A percentile compares a stretch with the other conserved stretches of the same genome.
phyloP scores from a whole-genome alignment of 2,888 invertebrate genomes.

The Halocaridina rubra region DNA sequence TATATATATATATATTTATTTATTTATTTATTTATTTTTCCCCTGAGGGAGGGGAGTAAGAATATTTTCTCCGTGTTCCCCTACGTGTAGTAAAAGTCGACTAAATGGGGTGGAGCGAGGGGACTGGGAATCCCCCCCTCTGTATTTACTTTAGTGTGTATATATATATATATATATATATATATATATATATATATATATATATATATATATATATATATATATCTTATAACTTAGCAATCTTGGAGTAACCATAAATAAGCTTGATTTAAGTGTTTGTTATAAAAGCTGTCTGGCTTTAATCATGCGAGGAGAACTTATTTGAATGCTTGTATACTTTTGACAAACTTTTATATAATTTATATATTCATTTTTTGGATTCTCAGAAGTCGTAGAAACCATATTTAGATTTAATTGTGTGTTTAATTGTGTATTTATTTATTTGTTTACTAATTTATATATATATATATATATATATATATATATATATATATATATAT shows the following conservation, averaged over 20 bases:
- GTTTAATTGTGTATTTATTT: too few relatives aligned
- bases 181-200: slow-evolving; percentile 16
- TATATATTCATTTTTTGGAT: neutral
- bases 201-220: slow-evolving; percentile 19
- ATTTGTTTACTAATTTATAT: too few relatives aligned
- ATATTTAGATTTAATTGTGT: neutral
- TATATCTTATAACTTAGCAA: too few relatives aligned
- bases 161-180: slow-evolving; percentile 13
- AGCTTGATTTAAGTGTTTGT: neutral
- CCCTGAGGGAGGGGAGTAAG: too few relatives aligned
- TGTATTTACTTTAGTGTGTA: neutral
- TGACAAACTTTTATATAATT: neutral
- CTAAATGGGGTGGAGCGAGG: too few relatives aligned
- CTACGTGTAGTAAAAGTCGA: too few relatives aligned
- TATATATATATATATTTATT: slow-evolving; percentile 11
- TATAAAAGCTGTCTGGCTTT: too few relatives aligned
- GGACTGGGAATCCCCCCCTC: too few relatives aligned
- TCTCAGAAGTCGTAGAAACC: neutral
- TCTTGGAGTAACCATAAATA: neutral
- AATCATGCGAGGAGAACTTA: too few relatives aligned
- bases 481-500: too few relatives aligned
- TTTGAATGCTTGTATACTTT: neutral
- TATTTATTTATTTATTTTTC: neutral
- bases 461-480: too few relatives aligned
- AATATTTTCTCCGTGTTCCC: too few relatives aligned